phyloP scores from a whole-genome alignment of 2,888 invertebrate species.

The Alitta virens region DNA sequence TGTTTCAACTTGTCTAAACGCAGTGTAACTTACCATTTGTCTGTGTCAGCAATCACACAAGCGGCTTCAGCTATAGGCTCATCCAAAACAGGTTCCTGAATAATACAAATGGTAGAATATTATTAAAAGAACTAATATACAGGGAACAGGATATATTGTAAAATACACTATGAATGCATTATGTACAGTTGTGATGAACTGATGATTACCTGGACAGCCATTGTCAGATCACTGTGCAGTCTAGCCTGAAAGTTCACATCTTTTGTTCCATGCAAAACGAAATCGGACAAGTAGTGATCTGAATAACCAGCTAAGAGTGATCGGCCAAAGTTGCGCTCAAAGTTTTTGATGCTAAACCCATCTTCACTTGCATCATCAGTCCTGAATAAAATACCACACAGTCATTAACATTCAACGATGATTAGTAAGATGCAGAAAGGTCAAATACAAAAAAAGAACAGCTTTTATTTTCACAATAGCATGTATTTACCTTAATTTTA shows the following conservation, averaged over 20 bases:
- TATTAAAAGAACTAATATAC: no score
- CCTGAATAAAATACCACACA: no score
- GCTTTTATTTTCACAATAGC: no score
- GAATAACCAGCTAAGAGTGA: conserved; percentile 54
- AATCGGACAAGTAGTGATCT: conserved; percentile 56
- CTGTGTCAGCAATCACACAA: conserved; percentile 77
- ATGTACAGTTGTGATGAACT: no score
- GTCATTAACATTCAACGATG: no score
- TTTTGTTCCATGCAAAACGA: conserved; percentile 57
- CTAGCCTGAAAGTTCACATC: conserved; percentile 44
- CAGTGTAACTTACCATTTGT: conserved; percentile 77
- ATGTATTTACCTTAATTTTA: no score
- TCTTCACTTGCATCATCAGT: background rate
- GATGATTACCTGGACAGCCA: conserved; percentile 44
- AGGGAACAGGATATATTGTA: no score
- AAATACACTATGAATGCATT: no score
- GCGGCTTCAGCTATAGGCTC: conserved; percentile 73
- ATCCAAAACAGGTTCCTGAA: conserved; percentile 61
- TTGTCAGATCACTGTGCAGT: conserved; percentile 48
- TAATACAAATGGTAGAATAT: conserved; percentile 10
- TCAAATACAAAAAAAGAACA: no score
- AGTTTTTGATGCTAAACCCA: conserved; percentile 20
- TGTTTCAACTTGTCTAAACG: no score
- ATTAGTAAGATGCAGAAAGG: no score
- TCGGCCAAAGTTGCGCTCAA: conserved; percentile 54